Evolutionary conservation across 2,113 vertebrate species (phyloP).

Genomic region (Corvus cornix): DNA sequence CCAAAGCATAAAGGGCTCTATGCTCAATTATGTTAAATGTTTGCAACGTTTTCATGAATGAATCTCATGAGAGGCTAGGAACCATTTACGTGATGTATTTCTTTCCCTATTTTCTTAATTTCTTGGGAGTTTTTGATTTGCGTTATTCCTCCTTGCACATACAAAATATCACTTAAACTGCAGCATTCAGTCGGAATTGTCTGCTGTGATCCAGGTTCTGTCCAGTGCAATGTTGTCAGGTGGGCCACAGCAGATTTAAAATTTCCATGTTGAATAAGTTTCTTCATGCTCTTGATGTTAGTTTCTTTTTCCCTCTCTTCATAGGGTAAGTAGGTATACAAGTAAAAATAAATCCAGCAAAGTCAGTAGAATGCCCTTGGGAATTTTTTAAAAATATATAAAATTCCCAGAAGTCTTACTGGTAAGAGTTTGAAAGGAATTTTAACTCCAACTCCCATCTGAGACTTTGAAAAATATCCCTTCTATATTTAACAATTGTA

Average conservation of each 20-base stretch:
- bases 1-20: background rate
- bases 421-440: background rate
- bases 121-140: accelerated
- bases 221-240: background rate
- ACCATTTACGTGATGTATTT: background rate
- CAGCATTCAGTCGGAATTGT: background rate
- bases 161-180: background rate
- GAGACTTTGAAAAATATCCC: background rate
- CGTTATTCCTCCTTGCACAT: background rate
- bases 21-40: background rate
- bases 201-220: background rate
- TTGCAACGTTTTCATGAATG: background rate
- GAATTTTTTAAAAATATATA: background rate
- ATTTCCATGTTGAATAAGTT: background rate
- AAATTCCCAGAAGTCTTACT: background rate
- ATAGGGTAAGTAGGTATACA: background rate
- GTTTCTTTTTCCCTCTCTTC: background rate
- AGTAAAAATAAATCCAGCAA: background rate
- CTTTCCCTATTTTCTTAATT: background rate
- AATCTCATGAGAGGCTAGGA: background rate
- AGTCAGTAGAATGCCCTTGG: background rate
- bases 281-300: background rate
- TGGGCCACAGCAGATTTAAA: background rate
- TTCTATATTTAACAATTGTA: background rate
- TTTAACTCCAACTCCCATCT: background rate